Evolutionary conservation across 2,888 invertebrate genomes (phyloP).

Genomic region (Zhuqinia jingwanae): DNA sequence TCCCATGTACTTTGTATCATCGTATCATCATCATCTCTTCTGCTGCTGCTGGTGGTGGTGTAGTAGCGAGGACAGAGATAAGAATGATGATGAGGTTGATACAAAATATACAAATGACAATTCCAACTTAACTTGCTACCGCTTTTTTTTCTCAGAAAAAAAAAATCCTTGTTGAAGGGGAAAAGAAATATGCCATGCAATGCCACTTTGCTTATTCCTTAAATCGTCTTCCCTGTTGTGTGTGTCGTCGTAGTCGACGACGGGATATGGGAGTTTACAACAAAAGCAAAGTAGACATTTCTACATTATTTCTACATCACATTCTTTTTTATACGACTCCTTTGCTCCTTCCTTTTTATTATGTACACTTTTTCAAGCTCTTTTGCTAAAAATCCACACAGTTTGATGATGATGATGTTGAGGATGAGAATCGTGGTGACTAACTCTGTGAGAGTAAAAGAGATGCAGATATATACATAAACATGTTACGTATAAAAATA

Average conservation of each 20-base stretch:
- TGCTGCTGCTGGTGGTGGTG: background rate
- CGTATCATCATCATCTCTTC: background rate
- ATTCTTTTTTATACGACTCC: constrained; percentile 29
- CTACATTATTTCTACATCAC: background rate
- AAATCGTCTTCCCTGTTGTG: constrained; percentile 20
- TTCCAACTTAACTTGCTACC: background rate
- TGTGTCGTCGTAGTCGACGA: too few relatives aligned
- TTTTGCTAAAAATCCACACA: constrained; percentile 32
- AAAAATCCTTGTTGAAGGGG: background rate
- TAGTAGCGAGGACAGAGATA: background rate
- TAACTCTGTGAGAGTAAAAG: background rate
- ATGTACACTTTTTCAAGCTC: constrained; percentile 20
- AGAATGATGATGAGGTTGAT: constrained; percentile 3
- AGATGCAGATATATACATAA: background rate
- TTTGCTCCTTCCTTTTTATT: constrained; percentile 10
- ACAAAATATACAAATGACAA: constrained; percentile 43
- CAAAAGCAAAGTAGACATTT: background rate
- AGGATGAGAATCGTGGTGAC: constrained; percentile 11
- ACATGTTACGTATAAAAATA: background rate
- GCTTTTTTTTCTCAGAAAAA: too few relatives aligned
- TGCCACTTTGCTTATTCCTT: constrained; percentile 10
- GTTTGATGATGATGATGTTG: constrained; percentile 24
- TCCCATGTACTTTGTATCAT: constrained; percentile 5
- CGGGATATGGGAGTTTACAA: background rate
- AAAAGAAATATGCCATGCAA: constrained; percentile 9